Evolutionary conservation across 2,797 vertebrate species (phyloP).

Genomic region (Pterois miles): DNA sequence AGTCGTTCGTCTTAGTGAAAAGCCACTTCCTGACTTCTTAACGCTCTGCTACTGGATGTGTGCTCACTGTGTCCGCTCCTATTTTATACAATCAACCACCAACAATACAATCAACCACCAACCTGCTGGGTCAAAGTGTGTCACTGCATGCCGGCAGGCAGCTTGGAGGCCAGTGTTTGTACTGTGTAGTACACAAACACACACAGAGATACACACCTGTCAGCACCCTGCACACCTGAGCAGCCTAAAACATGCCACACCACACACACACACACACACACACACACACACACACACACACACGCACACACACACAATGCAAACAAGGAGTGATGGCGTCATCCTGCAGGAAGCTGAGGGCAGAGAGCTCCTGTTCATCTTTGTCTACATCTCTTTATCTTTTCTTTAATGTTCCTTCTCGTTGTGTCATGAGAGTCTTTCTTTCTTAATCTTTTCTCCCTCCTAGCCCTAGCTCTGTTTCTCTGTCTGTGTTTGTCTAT

Average conservation of each 20-base stretch:
- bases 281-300: constrained; percentile 8
- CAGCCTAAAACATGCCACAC: constrained; percentile 10
- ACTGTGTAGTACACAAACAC: neutral
- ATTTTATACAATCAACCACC: no score
- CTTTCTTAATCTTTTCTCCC: neutral
- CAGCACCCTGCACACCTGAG: constrained; percentile 44
- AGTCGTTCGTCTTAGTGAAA: neutral
- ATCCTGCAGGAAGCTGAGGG: neutral
- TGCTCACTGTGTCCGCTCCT: constrained; percentile 26
- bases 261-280: neutral
- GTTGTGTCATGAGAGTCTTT: neutral
- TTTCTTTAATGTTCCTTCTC: neutral
- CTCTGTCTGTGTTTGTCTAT: neutral
- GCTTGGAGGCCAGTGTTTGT: constrained; percentile 17
- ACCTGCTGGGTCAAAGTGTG: constrained; percentile 12
- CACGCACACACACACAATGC: neutral
- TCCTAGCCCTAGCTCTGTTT: neutral
- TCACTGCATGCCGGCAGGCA: constrained; percentile 38
- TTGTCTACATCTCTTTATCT: neutral
- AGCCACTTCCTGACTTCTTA: constrained; percentile 2
- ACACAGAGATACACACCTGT: constrained; percentile 31
- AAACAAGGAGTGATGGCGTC: constrained; percentile 28
- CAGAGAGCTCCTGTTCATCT: neutral
- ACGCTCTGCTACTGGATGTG: neutral
- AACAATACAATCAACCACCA: no score